Percentiles rank a stretch among this genome's conserved stretches.
phyloP scores from a whole-genome alignment of 2,113 vertebrate species.

The Cygnus atratus region DNA sequence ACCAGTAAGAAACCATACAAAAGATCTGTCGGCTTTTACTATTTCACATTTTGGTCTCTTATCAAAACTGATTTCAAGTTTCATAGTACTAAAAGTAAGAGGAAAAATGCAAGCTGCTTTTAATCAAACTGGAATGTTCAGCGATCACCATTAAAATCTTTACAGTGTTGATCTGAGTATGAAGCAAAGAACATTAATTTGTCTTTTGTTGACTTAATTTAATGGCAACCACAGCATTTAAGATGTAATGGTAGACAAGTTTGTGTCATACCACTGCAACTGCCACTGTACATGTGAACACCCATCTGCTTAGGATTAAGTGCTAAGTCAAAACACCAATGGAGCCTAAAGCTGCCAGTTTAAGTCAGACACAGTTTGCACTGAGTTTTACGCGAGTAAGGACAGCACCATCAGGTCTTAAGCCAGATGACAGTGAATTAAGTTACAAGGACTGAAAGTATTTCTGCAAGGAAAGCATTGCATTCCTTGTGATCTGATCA shows the following conservation, averaged over 20 bases:
- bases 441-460: not conserved
- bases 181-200: constrained; percentile 45
- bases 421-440: not conserved
- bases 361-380: not conserved
- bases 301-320: constrained; percentile 37
- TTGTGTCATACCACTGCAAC: constrained; percentile 4
- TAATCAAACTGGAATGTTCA: constrained; percentile 68
- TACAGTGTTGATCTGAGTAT: not conserved
- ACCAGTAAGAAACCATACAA: constrained; percentile 67
- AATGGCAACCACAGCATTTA: constrained; percentile 14
- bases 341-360: constrained; percentile 3
- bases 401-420: not conserved
- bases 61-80: constrained; percentile 57
- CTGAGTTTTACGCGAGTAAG: not conserved
- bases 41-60: constrained; percentile 56
- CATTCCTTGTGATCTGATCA: not conserved
- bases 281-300: constrained; percentile 23
- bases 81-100: constrained; percentile 52
- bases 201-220: constrained; percentile 56
- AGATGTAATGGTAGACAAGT: constrained; percentile 29
- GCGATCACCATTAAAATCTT: constrained; percentile 44
- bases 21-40: constrained; percentile 69
- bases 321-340: constrained; percentile 11
- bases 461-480: not conserved
- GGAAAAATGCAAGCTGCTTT: constrained; percentile 61